Evolutionary conservation across 2,888 invertebrate genomes (phyloP), one percentile per base, ranked within the genome.

Genomic region (Phortica magna): DNA sequence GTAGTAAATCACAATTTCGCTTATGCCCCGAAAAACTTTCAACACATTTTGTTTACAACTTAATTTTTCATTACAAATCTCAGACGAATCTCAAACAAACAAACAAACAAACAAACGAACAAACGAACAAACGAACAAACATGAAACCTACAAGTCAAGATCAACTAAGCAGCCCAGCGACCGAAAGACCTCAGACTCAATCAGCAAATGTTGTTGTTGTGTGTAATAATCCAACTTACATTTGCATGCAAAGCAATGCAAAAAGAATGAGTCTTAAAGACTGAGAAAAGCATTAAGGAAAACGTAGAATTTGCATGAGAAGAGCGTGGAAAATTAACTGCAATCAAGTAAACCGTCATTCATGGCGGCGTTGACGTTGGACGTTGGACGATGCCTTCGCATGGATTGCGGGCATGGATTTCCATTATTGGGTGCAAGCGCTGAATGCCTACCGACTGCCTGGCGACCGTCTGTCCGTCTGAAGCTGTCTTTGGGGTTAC

Each of bases 21-120:
- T 80, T 64, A 75, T 77, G 76, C 78, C 78, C 65, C 43, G 76
- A 81, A 78, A 71, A 74, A 76, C 83, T 81, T 83, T 84, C 87
- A 83, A 83, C 88, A 88, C 84, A 84, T 83, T 87, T 85, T 80
- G 79, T 87, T 85, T 83, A 88, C 88, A 85, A 87, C 85, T 87
- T 83, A 83, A 85, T 85, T 79, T 75, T 81, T 82, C 81, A 80
- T 88, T 80, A 76, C 39, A 65, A 65, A 65, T 31, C 65, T 61
- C 65, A 55, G 19, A 9, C 53, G 70, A 71, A 10, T 71, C 53
- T 42, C 70, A 71, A 55, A 6, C 22, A 39, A 71, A 31, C 10
- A 55, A 42, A 68, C 68, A 6, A 55, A n/a, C 22, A 39, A 71
- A 31, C 22, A 55, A 42, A 68, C 68, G 2, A 55, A 6, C 22